Conservation (phyloP, 2,888 invertebrate species). For the Athalia cordata region DNA sequence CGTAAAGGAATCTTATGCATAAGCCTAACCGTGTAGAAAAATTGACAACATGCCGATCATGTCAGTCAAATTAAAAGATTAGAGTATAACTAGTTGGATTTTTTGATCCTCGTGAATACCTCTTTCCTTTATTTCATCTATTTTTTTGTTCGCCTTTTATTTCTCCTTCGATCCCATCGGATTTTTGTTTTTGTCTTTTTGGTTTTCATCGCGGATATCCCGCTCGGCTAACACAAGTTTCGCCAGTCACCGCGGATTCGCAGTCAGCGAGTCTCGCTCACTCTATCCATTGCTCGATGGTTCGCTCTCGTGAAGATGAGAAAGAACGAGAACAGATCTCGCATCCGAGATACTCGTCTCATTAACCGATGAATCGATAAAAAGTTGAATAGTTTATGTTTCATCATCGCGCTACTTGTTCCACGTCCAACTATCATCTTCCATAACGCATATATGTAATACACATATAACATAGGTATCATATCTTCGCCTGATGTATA, state of each 20-base stretch:
- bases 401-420: conserved; percentile 43
- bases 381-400: conserved; percentile 40
- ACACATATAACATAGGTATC: no score
- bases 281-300: neutral
- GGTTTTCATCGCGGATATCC: neutral
- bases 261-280: neutral
- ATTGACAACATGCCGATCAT: no score
- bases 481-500: no score
- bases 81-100: no score
- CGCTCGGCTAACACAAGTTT: conserved; percentile 17
- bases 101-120: no score
- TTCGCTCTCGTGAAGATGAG: conserved; percentile 21
- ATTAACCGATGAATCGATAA: conserved; percentile 46
- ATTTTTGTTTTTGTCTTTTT: neutral
- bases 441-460: neutral
- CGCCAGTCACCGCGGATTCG: conserved; percentile 30
- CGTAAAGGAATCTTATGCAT: no score
- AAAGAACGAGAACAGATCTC: conserved; percentile 39
- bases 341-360: conserved; percentile 39
- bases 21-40: no score
- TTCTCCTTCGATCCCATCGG: neutral
- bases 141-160: no score
- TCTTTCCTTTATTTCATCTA: no score
- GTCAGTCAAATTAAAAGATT: no score
- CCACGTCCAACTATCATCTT: conserved; percentile 10